phyloP scores from a whole-genome alignment of 2,888 invertebrate genomes.

The Sarcophaga rosellei region DNA sequence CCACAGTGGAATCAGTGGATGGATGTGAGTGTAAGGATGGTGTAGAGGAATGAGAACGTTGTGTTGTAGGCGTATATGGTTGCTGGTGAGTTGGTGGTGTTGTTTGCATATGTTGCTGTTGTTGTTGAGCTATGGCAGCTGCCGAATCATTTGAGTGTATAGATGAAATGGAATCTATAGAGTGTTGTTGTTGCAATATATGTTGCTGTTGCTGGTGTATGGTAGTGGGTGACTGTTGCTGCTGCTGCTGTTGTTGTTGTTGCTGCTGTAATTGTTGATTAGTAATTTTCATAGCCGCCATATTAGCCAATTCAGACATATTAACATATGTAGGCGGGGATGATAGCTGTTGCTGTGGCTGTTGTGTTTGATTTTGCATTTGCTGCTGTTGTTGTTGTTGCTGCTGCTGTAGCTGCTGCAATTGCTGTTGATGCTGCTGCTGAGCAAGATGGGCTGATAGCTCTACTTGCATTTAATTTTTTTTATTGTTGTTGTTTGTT shows the following conservation, averaged over 20 bases:
- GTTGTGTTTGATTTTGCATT: slow-evolving; percentile 22
- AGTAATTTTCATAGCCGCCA: slow-evolving; percentile 89
- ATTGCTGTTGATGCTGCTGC: slow-evolving; percentile 73
- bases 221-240: slow-evolving; percentile 63
- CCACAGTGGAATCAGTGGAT: slow-evolving; percentile 78
- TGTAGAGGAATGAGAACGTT: slow-evolving; percentile 78
- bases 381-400: slow-evolving; percentile 72
- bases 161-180: slow-evolving; percentile 81
- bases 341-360: slow-evolving; percentile 70
- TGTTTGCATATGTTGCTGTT: slow-evolving; percentile 70
- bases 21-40: slow-evolving; percentile 79
- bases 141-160: slow-evolving; percentile 79
- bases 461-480: slow-evolving; percentile 72
- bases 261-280: slow-evolving; percentile 81
- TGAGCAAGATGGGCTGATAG: slow-evolving; percentile 79
- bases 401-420: slow-evolving; percentile 73
- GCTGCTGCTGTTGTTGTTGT: slow-evolving; percentile 72
- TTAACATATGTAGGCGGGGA: slow-evolving; percentile 93
- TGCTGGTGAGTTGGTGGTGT: slow-evolving; percentile 62
- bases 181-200: slow-evolving; percentile 82
- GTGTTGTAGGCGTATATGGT: slow-evolving; percentile 65
- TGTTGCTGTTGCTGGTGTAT: slow-evolving; percentile 74
- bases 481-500: slow-evolving; percentile 15
- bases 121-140: slow-evolving; percentile 69
- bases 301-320: slow-evolving; percentile 92